These are phyloP conservation scores for Triplophysa yarkandensis DNA, from an alignment of 2,797 vertebrate species.

Conservation along the genomic window DNA sequence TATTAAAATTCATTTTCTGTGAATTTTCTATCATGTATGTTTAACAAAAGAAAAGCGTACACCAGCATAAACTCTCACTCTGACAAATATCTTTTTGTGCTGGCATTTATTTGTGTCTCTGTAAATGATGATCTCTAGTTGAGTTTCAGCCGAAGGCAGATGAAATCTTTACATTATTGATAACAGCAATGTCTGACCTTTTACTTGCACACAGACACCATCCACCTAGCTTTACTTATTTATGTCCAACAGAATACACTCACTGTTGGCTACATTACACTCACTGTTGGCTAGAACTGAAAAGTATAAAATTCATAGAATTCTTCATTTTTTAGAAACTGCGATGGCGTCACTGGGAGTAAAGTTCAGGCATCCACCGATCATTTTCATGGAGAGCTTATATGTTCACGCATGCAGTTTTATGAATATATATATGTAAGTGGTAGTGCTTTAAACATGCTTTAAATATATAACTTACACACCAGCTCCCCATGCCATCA, in stretches of 20 bases:
- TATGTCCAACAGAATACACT: constrained; percentile 45
- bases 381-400: neutral
- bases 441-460: neutral
- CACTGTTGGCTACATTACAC: constrained; percentile 25
- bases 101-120: constrained; percentile 58
- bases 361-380: neutral
- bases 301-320: too few relatives aligned
- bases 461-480: neutral
- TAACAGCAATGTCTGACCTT: constrained; percentile 57
- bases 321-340: neutral
- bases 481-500: neutral
- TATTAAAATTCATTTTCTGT: too few relatives aligned
- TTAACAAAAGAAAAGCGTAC: constrained; percentile 7
- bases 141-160: constrained; percentile 48
- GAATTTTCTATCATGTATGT: too few relatives aligned
- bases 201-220: constrained; percentile 53
- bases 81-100: constrained; percentile 41
- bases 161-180: constrained; percentile 59
- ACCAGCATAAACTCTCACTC: constrained; percentile 39
- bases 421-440: constrained; percentile 14
- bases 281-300: constrained; percentile 32
- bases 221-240: constrained; percentile 53
- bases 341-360: neutral
- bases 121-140: constrained; percentile 53
- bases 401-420: neutral